Conservation (phyloP, 1,140 invertebrate species). For the Conopomorpha cramerella region DNA sequence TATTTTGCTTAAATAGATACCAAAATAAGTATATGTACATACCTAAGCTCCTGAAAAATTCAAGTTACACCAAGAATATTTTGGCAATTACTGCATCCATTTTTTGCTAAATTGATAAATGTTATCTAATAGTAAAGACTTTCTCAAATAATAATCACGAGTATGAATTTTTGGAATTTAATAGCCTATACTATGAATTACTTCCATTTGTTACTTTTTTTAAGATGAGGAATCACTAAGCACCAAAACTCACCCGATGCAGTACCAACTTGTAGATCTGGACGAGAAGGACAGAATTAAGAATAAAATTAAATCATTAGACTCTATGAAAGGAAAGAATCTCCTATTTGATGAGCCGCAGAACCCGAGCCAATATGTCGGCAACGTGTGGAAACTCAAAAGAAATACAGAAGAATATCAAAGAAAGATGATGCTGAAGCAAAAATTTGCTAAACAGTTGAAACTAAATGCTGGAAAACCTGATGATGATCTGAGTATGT, state of each 20-base stretch:
- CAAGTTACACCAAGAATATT: too few species aligned
- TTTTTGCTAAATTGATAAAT: background rate
- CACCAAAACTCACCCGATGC: conserved; percentile 1
- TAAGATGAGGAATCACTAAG: background rate
- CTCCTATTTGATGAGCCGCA: conserved; percentile 27
- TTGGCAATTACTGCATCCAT: too few species aligned
- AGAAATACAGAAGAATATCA: conserved; percentile 19
- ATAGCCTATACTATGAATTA: background rate
- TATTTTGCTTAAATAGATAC: too few species aligned
- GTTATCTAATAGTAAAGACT: background rate
- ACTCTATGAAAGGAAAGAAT: conserved; percentile 38
- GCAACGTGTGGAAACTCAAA: conserved; percentile 34
- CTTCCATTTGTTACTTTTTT: background rate
- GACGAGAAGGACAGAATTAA: conserved; percentile 41
- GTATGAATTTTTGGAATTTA: background rate
- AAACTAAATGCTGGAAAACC: background rate
- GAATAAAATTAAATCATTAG: conserved; percentile 49
- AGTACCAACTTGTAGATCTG: conserved; percentile 28
- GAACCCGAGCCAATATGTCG: conserved; percentile 20
- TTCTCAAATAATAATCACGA: background rate
- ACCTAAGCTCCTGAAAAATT: too few species aligned
- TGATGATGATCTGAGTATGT: background rate
- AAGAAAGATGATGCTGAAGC: conserved; percentile 27
- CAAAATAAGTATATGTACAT: too few species aligned
- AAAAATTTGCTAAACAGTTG: conserved; percentile 38